Evolutionary conservation across 2,797 vertebrate species (phyloP), one percentile per base, ranked within the genome.

Genomic region (Poeciliopsis presidionis): DNA sequence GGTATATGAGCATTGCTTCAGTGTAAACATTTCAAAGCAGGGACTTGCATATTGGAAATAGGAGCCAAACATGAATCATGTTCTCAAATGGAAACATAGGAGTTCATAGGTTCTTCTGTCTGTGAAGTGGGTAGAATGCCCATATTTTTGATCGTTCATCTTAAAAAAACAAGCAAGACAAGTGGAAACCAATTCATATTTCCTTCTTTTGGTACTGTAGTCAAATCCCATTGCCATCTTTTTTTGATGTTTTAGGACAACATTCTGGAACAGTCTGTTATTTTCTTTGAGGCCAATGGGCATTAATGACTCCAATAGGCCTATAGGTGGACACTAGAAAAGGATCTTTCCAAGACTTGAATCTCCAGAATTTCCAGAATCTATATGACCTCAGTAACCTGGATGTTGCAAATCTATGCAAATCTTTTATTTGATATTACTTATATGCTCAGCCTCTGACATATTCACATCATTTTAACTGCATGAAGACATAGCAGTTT

Each of bases 161-260:
- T 69, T 43, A 25, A 69, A 43, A 43, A 43, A 69, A 16, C 41
- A 69, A 69, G 43, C 20, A 25, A 25, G 39, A 69, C 9, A 13
- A 13, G 22, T 25, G 20, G 22, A 41, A 69, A 3, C 65, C 65
- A 69, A 69, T 43, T 41, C 11, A 25, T 25, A 41, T 67, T 69
- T 69, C 4, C 65, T 65, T 65, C 30, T 63, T 65, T 25, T 70
- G 65, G 39, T 45, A 70, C 25, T 28, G 41, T 45, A 45, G 16
- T 70, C 6, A 70, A 67, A 67, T 25, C 63, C 33, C 30, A 76
- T 13, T 12, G 79, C 57, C 49, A 82, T 82, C 75, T 86, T 59
- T 33, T 33, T 81, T 77, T 83, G 75, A 82, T 67, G 51, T 82
- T 36, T 25, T 65, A 11, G 33, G 14, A 20, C 2, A 63, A 9